These are phyloP conservation scores for Syngnathus acus DNA, from an alignment of 2,797 vertebrate species.

Conservation along the genomic window DNA sequence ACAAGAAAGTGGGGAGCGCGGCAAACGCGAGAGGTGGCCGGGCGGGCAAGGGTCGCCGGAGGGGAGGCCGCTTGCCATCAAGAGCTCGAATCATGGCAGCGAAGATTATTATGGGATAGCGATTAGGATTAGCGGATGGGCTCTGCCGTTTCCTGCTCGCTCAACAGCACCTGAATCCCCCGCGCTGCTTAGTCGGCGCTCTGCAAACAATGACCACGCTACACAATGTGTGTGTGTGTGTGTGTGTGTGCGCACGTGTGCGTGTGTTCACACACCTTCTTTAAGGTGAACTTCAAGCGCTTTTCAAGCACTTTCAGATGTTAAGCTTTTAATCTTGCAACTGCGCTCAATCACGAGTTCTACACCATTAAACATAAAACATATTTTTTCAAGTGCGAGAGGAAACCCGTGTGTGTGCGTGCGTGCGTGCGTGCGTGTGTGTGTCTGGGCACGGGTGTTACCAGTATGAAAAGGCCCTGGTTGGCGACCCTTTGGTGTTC, in stretches of 20 bases:
- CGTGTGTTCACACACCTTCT: slow-evolving; percentile 6
- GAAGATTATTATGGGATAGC: slow-evolving; percentile 58
- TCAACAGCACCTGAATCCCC: slow-evolving; percentile 70
- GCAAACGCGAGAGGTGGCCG: slow-evolving; percentile 14
- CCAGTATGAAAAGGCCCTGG: slow-evolving; percentile 94
- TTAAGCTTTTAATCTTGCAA: slow-evolving; percentile 3
- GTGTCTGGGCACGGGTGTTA: slow-evolving; percentile 53
- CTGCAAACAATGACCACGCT: slow-evolving; percentile 17
- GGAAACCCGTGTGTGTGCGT: not conserved
- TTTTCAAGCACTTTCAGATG: slow-evolving; percentile 2
- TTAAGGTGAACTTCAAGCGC: not conserved
- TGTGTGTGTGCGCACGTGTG: not conserved
- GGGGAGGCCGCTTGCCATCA: slow-evolving; percentile 53
- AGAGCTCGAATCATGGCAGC: slow-evolving; percentile 41
- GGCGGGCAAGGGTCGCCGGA: not conserved
- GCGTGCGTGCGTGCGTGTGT: slow-evolving; percentile 5
- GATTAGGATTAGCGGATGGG: slow-evolving; percentile 65
- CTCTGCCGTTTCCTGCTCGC: slow-evolving; percentile 60
- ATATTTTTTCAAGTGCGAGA: too few relatives aligned
- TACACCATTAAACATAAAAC: not conserved
- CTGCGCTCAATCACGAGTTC: not conserved
- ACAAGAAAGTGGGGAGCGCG: too few relatives aligned
- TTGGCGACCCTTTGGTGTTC: slow-evolving; percentile 88
- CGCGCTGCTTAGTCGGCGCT: slow-evolving; percentile 59
- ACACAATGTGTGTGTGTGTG: not conserved